Percentiles rank a stretch among this genome's conserved stretches.
Conservation (phyloP, 2,113 vertebrate species). For the Daubentonia madagascariensis region DNA sequence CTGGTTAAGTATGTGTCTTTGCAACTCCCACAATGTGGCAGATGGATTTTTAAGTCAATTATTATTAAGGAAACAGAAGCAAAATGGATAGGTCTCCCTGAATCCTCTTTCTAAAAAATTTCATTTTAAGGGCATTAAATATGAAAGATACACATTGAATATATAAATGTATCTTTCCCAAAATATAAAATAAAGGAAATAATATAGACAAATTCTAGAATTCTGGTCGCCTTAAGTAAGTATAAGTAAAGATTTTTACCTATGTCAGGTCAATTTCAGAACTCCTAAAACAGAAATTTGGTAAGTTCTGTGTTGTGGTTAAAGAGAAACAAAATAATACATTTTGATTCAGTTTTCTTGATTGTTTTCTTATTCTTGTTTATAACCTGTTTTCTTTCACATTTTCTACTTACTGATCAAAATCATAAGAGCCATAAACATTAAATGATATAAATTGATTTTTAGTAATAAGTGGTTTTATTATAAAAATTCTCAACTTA, state of each 20-base stretch:
- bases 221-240: not conserved
- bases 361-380: not conserved
- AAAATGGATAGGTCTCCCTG: not conserved
- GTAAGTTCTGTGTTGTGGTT: too few relatives aligned
- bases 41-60: not conserved
- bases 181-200: constrained; percentile 26
- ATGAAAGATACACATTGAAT: not conserved
- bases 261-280: not conserved
- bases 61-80: not conserved
- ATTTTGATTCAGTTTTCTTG: too few relatives aligned
- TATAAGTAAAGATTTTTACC: not conserved
- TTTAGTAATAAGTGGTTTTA: not conserved
- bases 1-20: not conserved
- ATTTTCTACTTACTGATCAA: not conserved
- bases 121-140: not conserved
- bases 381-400: not conserved
- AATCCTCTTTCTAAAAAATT: not conserved
- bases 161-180: not conserved
- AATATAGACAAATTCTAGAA: not conserved
- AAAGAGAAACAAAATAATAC: not conserved
- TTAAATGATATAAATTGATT: not conserved
- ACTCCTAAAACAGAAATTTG: not conserved
- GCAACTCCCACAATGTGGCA: not conserved
- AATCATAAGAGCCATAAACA: not conserved
- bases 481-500: not conserved